phyloP scores from a whole-genome alignment of 2,113 vertebrate species.

The Nerophis lumbriciformis region DNA sequence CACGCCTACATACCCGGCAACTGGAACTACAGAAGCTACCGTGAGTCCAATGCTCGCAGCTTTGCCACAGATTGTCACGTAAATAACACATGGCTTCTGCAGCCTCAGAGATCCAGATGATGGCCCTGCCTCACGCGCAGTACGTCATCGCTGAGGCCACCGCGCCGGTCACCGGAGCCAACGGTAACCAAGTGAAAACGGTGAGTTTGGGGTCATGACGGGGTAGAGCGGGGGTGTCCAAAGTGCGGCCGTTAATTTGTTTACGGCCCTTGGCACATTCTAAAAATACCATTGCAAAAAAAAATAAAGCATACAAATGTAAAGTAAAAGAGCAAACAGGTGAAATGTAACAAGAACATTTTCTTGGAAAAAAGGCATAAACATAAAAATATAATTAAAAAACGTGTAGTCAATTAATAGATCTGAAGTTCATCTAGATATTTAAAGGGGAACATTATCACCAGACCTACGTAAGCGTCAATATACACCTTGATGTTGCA shows the following conservation, averaged over 20 bases:
- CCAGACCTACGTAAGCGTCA: too few species aligned
- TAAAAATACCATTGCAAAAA: neutral
- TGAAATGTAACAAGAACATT: too few species aligned
- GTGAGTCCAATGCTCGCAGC: conserved; percentile 67
- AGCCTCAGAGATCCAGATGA: conserved; percentile 98
- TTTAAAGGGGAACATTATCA: too few species aligned
- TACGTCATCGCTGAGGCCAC: conserved; percentile 92
- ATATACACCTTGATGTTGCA: too few species aligned
- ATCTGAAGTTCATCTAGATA: too few species aligned
- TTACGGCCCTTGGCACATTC: neutral
- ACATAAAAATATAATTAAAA: too few species aligned
- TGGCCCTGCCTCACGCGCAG: conserved; percentile 90
- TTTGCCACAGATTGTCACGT: neutral
- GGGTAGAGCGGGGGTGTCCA: neutral
- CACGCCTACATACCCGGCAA: conserved; percentile 87
- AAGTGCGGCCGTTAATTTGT: too few species aligned
- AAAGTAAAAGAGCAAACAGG: too few species aligned
- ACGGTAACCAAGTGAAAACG: conserved; percentile 86
- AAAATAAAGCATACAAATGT: too few species aligned
- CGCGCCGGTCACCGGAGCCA: conserved; percentile 80
- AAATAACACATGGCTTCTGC: conserved; percentile 5
- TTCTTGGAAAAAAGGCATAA: too few species aligned
- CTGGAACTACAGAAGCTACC: conserved; percentile 91
- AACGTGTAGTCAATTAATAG: too few species aligned
- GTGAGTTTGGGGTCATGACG: conserved; percentile 59